Evolutionary conservation across 2,888 invertebrate genomes (phyloP).

Genomic region (Drosophila bunnanda): DNA sequence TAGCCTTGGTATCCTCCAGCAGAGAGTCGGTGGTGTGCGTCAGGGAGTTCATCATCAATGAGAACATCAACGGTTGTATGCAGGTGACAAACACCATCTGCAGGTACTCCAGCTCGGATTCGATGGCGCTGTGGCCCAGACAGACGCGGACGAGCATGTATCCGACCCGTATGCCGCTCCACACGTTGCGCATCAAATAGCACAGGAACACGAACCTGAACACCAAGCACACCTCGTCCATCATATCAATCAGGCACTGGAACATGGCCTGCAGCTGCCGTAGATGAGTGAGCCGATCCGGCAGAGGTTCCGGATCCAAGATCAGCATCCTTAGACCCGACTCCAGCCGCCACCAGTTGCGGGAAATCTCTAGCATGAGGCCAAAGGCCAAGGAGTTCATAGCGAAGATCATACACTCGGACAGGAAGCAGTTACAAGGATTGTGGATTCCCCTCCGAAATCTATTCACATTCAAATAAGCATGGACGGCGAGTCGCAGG

Average conservation of each 20-base stretch:
- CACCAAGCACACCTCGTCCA: conserved; percentile 19
- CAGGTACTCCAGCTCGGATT: conserved; percentile 21
- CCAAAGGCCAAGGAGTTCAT: conserved; percentile 25
- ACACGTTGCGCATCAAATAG: conserved; percentile 24
- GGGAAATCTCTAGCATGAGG: conserved; percentile 14
- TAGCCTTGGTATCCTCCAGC: conserved; percentile 29
- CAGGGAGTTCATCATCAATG: conserved; percentile 14
- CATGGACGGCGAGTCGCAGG: conserved; percentile 21
- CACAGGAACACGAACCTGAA: conserved; percentile 27
- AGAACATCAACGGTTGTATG: conserved; percentile 21
- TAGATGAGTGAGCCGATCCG: not conserved
- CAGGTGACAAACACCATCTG: conserved; percentile 23
- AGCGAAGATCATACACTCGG: conserved; percentile 25
- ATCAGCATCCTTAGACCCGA: conserved; percentile 1
- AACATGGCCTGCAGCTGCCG: conserved; percentile 3
- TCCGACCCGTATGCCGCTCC: conserved; percentile 31
- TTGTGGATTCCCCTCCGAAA: conserved; percentile 13
- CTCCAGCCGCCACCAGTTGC: conserved; percentile 27
- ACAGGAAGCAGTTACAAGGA: conserved; percentile 33
- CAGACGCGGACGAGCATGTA: conserved; percentile 26
- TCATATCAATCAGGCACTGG: conserved; percentile 16
- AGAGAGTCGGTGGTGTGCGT: conserved; percentile 8
- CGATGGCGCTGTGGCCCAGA: conserved; percentile 21
- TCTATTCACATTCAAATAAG: conserved; percentile 9
- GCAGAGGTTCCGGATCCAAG: not conserved